These are phyloP conservation scores for Sinonovacula constricta DNA, from an alignment of 1,140 invertebrate genomes.

Conservation along the genomic window DNA sequence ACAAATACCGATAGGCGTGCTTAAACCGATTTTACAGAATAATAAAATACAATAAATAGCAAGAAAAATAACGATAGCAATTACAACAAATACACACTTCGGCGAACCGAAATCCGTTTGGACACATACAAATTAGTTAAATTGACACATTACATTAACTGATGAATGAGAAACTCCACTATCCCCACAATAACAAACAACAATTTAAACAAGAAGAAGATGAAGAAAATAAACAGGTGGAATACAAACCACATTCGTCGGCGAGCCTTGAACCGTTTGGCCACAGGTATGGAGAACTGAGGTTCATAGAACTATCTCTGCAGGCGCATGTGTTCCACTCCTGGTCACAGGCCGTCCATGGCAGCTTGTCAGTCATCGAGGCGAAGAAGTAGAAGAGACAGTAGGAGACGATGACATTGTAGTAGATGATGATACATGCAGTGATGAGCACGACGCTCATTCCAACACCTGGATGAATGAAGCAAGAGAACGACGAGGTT, in stretches of 20 bases:
- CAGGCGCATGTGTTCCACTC: conserved; percentile 81
- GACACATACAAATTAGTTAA: no score
- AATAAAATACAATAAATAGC: no score
- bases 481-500: no score
- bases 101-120: no score
- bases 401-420: conserved; percentile 79
- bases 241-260: conserved; percentile 20
- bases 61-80: no score
- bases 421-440: conserved; percentile 78
- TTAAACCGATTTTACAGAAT: no score
- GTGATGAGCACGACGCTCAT: no score
- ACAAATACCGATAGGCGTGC: no score
- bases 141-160: no score
- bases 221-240: neutral
- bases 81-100: no score
- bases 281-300: conserved; percentile 51
- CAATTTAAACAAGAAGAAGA: conserved; percentile 55
- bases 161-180: no score
- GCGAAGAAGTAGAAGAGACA: conserved; percentile 76
- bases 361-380: conserved; percentile 73
- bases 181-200: conserved; percentile 85
- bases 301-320: conserved; percentile 49
- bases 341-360: conserved; percentile 74
- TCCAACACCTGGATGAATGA: no score
- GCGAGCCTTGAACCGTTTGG: conserved; percentile 23